Conservation (phyloP, 35 echinoderm and acorn worm genomes). For the Diadema setosum region DNA sequence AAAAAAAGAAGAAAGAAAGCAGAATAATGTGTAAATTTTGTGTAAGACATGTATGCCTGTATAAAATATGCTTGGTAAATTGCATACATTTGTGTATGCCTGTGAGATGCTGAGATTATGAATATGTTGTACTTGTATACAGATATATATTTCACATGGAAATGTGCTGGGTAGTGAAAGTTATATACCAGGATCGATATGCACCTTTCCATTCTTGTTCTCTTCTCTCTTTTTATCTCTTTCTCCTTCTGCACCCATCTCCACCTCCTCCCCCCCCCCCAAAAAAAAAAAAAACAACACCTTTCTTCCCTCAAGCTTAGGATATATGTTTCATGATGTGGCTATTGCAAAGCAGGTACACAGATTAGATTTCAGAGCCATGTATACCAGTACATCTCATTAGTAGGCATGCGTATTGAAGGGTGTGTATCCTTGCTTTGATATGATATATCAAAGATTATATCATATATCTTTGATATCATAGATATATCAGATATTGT, state of each 20-base stretch:
- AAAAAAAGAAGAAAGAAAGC: not conserved
- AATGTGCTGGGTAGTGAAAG: not conserved
- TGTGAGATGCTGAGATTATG: not conserved
- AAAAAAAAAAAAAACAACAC: too few species aligned
- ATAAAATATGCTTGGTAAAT: not conserved
- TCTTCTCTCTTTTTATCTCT: not conserved
- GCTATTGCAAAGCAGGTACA: too few species aligned
- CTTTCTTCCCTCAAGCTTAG: too few species aligned
- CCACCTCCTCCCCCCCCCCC: not conserved
- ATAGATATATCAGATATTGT: too few species aligned
- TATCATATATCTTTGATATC: too few species aligned
- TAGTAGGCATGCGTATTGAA: too few species aligned
- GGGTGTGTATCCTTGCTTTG: too few species aligned
- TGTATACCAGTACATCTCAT: too few species aligned
- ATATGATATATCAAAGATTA: too few species aligned
- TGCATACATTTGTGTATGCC: not conserved
- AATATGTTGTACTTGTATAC: not conserved
- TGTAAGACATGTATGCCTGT: not conserved
- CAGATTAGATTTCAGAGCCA: too few species aligned
- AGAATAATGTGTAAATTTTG: not conserved
- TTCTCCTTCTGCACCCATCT: not conserved
- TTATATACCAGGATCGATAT: not conserved
- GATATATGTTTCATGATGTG: too few species aligned
- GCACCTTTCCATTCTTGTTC: not conserved
- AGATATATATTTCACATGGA: not conserved